phyloP scores from a whole-genome alignment of 1,140 invertebrate species.

The Sogatella furcifera region DNA sequence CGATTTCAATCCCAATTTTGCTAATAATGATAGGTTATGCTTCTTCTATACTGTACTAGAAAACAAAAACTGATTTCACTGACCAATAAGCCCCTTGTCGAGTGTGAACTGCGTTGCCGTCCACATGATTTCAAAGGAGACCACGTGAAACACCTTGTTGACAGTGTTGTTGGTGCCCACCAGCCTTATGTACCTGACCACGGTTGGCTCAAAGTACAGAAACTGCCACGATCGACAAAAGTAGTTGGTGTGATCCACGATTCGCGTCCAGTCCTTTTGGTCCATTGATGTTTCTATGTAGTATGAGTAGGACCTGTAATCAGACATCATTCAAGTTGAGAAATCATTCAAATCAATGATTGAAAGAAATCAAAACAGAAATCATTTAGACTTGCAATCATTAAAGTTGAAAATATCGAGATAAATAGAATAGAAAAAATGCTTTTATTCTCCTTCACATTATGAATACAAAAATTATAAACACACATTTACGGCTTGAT shows the following conservation, averaged over 20 bases:
- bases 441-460: too few relatives aligned
- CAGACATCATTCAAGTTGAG: too few relatives aligned
- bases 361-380: too few relatives aligned
- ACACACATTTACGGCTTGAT: too few relatives aligned
- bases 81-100: conserved; percentile 51
- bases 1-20: too few relatives aligned
- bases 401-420: too few relatives aligned
- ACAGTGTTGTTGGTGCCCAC: conserved; percentile 94
- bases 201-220: conserved; percentile 81
- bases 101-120: conserved; percentile 63
- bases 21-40: too few relatives aligned
- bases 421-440: too few relatives aligned
- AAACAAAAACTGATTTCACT: conserved; percentile 13
- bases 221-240: conserved; percentile 94
- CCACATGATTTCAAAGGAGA: conserved; percentile 82
- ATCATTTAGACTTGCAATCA: too few relatives aligned
- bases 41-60: too few relatives aligned
- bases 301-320: conserved; percentile 85
- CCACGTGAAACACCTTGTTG: conserved; percentile 91
- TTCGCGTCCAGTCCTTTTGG: conserved; percentile 85
- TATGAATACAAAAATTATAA: too few relatives aligned
- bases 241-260: conserved; percentile 85
- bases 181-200: conserved; percentile 80
- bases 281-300: conserved; percentile 94
- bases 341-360: too few relatives aligned